Conservation (phyloP, 2,113 vertebrate species). For the Oreotrochilus melanogaster region DNA sequence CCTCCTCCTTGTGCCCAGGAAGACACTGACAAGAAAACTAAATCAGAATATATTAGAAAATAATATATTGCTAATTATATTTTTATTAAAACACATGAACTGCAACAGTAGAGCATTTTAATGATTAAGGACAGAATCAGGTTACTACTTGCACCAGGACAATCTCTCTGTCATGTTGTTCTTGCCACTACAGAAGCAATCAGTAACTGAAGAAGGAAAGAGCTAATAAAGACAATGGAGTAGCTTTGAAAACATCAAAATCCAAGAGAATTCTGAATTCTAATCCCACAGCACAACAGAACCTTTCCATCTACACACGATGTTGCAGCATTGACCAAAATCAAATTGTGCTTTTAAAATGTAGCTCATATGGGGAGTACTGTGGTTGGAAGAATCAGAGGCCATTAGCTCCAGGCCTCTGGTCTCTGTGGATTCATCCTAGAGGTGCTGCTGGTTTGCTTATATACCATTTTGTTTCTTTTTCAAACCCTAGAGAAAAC, state of each 20-base stretch:
- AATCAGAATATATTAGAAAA: too few species aligned
- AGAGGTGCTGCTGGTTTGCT: neutral
- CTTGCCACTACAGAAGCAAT: neutral
- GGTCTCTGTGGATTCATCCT: neutral
- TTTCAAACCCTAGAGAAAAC: neutral
- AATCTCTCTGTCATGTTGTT: neutral
- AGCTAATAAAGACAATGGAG: neutral
- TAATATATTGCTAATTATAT: neutral
- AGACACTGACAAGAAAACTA: neutral
- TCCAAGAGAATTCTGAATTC: neutral
- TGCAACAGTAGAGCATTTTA: neutral
- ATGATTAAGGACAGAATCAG: slow-evolving; percentile 12
- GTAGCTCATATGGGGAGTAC: neutral
- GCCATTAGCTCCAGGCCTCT: neutral
- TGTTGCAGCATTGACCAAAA: neutral
- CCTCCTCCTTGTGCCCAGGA: neutral
- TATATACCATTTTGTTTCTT: neutral
- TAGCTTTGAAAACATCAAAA: slow-evolving; percentile 10
- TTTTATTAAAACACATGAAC: slow-evolving; percentile 24
- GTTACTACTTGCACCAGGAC: neutral
- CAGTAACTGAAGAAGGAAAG: neutral
- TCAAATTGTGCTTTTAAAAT: neutral
- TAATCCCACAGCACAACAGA: neutral
- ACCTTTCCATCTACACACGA: neutral
- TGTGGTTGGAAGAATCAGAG: neutral